Evolutionary conservation across 2,888 invertebrate species (phyloP).

Genomic region (Geotrupes spiniger): DNA sequence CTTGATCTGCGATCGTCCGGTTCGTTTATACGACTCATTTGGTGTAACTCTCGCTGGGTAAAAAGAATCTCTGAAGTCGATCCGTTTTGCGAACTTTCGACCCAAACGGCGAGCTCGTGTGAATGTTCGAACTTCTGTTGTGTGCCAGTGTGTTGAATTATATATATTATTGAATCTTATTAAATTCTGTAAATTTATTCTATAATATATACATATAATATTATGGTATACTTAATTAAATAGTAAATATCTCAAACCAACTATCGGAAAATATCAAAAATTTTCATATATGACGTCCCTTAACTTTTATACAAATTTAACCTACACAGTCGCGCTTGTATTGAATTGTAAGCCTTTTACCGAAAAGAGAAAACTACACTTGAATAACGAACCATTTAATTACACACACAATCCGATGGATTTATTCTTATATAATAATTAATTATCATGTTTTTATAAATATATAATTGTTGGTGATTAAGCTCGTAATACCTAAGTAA

Average conservation of each 20-base stretch:
- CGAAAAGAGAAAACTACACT: slow-evolving; percentile 17
- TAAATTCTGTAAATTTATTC: slow-evolving; percentile 52
- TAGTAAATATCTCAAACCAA: slow-evolving; percentile 42
- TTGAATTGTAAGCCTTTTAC: slow-evolving; percentile 24
- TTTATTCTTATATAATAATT: slow-evolving; percentile 26
- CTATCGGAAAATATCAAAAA: slow-evolving; percentile 42
- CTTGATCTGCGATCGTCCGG: too few relatives aligned
- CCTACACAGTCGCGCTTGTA: slow-evolving; percentile 28
- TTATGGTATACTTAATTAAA: slow-evolving; percentile 47
- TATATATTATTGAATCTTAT: slow-evolving; percentile 47
- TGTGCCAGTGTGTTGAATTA: slow-evolving; percentile 48
- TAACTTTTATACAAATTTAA: slow-evolving; percentile 47
- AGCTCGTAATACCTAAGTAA: slow-evolving; percentile 25
- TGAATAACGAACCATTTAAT: slow-evolving; percentile 25
- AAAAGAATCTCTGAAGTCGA: too few relatives aligned
- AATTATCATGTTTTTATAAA: slow-evolving; percentile 24
- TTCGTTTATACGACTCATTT: too few relatives aligned
- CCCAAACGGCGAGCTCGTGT: slow-evolving; percentile 28
- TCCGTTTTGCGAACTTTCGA: slow-evolving; percentile 1
- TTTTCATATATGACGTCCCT: slow-evolving; percentile 45
- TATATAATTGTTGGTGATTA: slow-evolving; percentile 28
- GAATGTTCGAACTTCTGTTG: slow-evolving; percentile 46
- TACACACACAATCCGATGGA: slow-evolving; percentile 23
- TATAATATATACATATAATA: slow-evolving; percentile 50
- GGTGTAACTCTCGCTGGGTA: too few relatives aligned